Evolutionary conservation across 2,113 vertebrate species (phyloP).

Genomic region (Atractosteus spatula): DNA sequence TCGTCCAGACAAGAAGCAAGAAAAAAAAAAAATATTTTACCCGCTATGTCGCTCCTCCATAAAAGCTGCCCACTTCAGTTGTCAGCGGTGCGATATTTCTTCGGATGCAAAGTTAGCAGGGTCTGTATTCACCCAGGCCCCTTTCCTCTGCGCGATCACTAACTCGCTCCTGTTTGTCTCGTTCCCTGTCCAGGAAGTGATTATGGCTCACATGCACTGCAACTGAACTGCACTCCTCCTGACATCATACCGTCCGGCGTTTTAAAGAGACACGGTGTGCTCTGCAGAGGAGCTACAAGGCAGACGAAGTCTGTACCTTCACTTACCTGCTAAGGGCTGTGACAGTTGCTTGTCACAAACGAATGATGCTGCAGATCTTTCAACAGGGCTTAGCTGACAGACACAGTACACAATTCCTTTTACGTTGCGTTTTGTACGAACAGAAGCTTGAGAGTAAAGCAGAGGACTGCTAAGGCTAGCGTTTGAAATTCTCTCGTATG

Average conservation of each 20-base stretch:
- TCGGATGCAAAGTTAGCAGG: slow-evolving; percentile 59
- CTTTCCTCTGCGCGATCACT: slow-evolving; percentile 34
- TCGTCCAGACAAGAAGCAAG: slow-evolving; percentile 15
- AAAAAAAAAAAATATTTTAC: slow-evolving; percentile 51
- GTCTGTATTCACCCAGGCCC: slow-evolving; percentile 43
- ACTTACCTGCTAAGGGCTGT: too few relatives aligned
- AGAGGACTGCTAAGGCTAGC: too few relatives aligned
- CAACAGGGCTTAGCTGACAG: too few relatives aligned
- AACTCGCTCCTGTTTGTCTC: slow-evolving; percentile 44
- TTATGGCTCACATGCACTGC: slow-evolving; percentile 62
- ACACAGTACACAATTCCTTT: too few relatives aligned
- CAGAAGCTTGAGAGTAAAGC: too few relatives aligned
- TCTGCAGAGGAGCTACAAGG: neutral
- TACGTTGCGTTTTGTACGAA: too few relatives aligned
- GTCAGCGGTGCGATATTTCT: slow-evolving; percentile 33
- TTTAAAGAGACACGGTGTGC: slow-evolving; percentile 66
- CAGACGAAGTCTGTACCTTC: too few relatives aligned
- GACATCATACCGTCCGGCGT: slow-evolving; percentile 63
- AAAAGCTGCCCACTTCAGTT: slow-evolving; percentile 34
- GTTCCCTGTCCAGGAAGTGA: slow-evolving; percentile 72
- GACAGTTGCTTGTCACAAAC: too few relatives aligned
- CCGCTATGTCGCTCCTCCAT: slow-evolving; percentile 59
- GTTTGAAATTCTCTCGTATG: too few relatives aligned
- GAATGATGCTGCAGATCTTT: too few relatives aligned
- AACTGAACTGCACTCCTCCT: slow-evolving; percentile 53